A percentile compares a stretch with the other conserved stretches of the same genome.
These are phyloP conservation scores for Panthera leo DNA, from an alignment of 2,113 vertebrate species.

Conservation along the genomic window DNA sequence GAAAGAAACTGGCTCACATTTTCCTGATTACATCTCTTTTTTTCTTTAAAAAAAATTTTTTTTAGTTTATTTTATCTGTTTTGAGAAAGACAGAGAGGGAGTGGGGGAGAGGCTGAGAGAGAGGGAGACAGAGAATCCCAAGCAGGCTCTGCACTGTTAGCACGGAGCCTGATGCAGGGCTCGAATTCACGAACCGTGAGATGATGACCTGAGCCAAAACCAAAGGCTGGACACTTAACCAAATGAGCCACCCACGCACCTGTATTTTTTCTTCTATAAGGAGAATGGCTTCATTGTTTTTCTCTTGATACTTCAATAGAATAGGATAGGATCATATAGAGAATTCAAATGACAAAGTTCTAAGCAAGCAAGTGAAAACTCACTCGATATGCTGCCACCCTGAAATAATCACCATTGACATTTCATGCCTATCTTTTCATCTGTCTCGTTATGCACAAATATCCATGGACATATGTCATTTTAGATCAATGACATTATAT, in stretches of 20 bases:
- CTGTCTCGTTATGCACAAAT: background rate
- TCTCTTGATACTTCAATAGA: background rate
- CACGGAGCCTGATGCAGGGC: no score
- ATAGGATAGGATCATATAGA: background rate
- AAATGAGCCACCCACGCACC: no score
- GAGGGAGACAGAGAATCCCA: no score
- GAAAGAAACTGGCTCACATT: background rate
- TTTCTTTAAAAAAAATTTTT: background rate
- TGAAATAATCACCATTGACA: background rate
- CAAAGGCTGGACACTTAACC: no score
- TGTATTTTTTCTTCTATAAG: background rate
- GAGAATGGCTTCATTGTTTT: background rate
- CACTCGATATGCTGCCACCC: background rate
- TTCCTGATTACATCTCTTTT: background rate
- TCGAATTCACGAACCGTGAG: no score
- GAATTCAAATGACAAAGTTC: background rate
- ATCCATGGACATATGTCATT: background rate
- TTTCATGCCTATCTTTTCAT: background rate
- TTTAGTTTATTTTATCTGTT: no score
- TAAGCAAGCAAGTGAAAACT: background rate
- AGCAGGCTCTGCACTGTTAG: no score
- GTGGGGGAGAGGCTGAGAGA: no score
- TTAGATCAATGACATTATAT: background rate
- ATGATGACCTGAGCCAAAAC: no score
- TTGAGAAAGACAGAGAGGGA: no score